Evolutionary conservation across 2,113 vertebrate species (phyloP).

Genomic region (Microcebus tavaratra): DNA sequence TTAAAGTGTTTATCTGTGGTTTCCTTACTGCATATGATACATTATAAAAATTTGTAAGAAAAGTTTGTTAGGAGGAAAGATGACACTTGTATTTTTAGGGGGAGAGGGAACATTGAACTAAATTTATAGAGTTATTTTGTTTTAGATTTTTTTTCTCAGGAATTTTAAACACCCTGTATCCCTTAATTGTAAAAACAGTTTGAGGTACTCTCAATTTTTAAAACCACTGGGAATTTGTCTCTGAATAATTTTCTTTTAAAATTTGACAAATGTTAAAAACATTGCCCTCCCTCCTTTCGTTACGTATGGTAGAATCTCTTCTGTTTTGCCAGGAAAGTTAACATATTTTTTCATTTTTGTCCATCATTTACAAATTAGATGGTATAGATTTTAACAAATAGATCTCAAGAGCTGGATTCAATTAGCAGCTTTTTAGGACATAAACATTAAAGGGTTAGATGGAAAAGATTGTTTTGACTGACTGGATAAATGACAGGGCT

Average conservation of each 20-base stretch:
- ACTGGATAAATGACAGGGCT: slow-evolving; percentile 88
- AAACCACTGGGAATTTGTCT: slow-evolving; percentile 79
- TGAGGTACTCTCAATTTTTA: slow-evolving; percentile 73
- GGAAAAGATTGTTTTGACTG: slow-evolving; percentile 93
- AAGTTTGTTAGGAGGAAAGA: slow-evolving; percentile 67
- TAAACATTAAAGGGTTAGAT: slow-evolving; percentile 89
- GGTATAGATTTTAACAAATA: slow-evolving; percentile 83
- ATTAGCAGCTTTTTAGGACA: slow-evolving; percentile 88
- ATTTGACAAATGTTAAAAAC: slow-evolving; percentile 76
- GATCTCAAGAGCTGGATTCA: slow-evolving; percentile 86
- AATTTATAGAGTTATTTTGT: slow-evolving; percentile 64
- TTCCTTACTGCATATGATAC: slow-evolving; percentile 48
- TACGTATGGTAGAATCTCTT: slow-evolving; percentile 73
- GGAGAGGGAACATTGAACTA: slow-evolving; percentile 16
- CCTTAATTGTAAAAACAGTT: slow-evolving; percentile 82
- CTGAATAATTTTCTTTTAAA: slow-evolving; percentile 70
- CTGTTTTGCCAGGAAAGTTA: slow-evolving; percentile 74
- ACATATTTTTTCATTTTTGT: slow-evolving; percentile 75
- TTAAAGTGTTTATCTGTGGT: slow-evolving; percentile 61
- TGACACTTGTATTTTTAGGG: slow-evolving; percentile 38
- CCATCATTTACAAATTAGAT: slow-evolving; percentile 83
- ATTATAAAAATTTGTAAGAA: slow-evolving; percentile 47
- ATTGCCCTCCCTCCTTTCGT: slow-evolving; percentile 71
- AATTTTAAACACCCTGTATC: slow-evolving; percentile 67
- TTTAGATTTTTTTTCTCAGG: slow-evolving; percentile 77